Evolutionary conservation across 1,140 invertebrate genomes (phyloP), one percentile per base, ranked within the genome.

Genomic region (Aleiodes sp.): DNA sequence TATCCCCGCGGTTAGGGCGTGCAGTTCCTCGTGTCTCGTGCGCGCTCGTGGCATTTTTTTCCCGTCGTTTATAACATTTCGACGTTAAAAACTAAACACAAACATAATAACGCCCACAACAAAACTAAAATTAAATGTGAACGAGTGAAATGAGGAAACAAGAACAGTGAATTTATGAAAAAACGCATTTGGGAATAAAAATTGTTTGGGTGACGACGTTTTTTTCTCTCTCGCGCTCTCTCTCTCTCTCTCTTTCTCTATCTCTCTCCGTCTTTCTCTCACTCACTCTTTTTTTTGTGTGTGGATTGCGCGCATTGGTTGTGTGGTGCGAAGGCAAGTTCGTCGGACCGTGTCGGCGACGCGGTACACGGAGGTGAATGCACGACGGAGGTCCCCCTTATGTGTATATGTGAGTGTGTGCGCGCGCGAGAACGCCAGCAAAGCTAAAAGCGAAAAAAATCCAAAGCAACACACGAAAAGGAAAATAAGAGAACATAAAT

Each of bases 1-100:
- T 81, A 74, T 81, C 74, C 74, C 78, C 79, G 80, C 80, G 78
- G 78, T 79, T 79, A 81, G 80, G 78, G 78, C 76, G 77, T 80
- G 75, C 78, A 78, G 78, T 75, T 78, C 68, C 71, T 79, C 74
- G 77, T 79, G 72, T 77, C 72, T 76, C 72, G 68, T 72, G 74
- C 62, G 70, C 74, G 71, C 69, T 78, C 77, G 78, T 71, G 71
- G 73, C 68, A 70, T 73, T 73, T 69, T 70, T 69, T 67, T 28
- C 46, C 19, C 19, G 39, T 28, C 37, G 43, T 43, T 29, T 16
- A 52, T 26, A 56, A 56, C 24, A 56, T 24, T 56, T 24, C 4
- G 39, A n/a, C n/a, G 4, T 12, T 16, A 43, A 2, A 26, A 26
- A 28, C 24, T 10, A 24, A 24, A 26, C 16, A 56, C 19, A 56